Conservation (phyloP, 2,113 vertebrate genomes). For the Scalopus aquaticus region DNA sequence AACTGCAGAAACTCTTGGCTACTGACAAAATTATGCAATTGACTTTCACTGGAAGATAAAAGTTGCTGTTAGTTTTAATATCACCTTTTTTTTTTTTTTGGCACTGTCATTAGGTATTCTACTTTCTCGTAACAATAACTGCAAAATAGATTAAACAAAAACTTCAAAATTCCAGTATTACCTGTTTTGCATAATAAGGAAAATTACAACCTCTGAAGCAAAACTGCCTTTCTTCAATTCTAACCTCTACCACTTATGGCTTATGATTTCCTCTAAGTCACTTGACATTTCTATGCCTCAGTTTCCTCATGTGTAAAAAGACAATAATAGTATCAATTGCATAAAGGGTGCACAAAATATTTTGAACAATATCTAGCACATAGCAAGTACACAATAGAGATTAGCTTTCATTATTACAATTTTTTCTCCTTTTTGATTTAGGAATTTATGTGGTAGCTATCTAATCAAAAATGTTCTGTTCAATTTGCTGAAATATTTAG, state of each 20-base stretch:
- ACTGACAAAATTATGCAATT: not conserved
- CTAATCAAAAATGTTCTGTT: not conserved
- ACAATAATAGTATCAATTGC: not conserved
- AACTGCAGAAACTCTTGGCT: not conserved
- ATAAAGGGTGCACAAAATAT: not conserved
- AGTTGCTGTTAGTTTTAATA: not conserved
- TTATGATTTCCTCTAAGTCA: not conserved
- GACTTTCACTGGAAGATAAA: not conserved
- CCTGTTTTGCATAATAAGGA: not conserved
- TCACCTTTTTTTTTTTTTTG: no score
- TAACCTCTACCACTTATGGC: not conserved
- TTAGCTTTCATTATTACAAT: not conserved
- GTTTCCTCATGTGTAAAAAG: not conserved
- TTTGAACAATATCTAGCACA: not conserved
- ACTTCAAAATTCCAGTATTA: not conserved
- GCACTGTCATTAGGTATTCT: not conserved
- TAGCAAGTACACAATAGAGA: not conserved
- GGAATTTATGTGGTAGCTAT: not conserved
- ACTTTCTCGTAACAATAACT: not conserved
- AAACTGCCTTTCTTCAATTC: not conserved
- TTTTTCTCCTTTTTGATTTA: not conserved
- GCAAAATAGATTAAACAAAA: not conserved
- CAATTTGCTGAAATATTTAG: not conserved
- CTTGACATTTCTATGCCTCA: not conserved
- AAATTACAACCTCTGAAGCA: not conserved